Conservation (phyloP, 53 echinoderm and acorn worm species). For the Mesocentrotus franciscanus region DNA sequence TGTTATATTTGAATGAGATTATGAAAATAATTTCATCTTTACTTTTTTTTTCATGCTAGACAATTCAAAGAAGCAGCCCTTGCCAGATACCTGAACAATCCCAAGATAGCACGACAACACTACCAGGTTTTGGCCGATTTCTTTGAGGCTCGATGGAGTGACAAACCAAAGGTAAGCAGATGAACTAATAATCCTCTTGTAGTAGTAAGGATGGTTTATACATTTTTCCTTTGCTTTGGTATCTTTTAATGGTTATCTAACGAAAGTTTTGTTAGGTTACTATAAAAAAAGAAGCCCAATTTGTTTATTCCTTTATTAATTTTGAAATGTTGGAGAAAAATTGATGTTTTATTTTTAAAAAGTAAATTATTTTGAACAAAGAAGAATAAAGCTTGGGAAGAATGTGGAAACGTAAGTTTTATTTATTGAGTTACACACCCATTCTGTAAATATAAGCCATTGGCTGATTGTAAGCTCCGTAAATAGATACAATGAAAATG, state of each 20-base stretch:
- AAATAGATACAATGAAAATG: no score
- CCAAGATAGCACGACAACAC: conserved; percentile 64
- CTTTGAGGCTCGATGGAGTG: conserved; percentile 86
- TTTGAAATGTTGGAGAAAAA: no score
- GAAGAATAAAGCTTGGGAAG: not conserved
- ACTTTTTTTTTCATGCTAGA: conserved; percentile 34
- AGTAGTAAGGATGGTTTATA: not conserved
- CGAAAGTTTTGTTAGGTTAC: no score
- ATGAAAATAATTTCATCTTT: not conserved
- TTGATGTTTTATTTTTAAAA: no score
- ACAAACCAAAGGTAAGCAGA: conserved; percentile 70
- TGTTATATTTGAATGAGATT: not conserved
- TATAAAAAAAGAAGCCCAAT: no score
- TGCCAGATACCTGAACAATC: conserved; percentile 85
- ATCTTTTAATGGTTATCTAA: no score
- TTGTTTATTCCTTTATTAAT: no score
- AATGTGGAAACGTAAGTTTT: no score
- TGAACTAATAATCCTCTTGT: not conserved
- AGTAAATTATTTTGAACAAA: not conserved
- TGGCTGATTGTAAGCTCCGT: no score
- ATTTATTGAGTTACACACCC: no score
- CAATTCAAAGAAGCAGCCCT: conserved; percentile 92
- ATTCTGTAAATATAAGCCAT: no score
- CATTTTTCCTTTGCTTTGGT: not conserved
- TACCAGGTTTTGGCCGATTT: conserved; percentile 91